Evolutionary conservation across 2,888 invertebrate species (phyloP).

Genomic region (Parascotia fuliginaria): DNA sequence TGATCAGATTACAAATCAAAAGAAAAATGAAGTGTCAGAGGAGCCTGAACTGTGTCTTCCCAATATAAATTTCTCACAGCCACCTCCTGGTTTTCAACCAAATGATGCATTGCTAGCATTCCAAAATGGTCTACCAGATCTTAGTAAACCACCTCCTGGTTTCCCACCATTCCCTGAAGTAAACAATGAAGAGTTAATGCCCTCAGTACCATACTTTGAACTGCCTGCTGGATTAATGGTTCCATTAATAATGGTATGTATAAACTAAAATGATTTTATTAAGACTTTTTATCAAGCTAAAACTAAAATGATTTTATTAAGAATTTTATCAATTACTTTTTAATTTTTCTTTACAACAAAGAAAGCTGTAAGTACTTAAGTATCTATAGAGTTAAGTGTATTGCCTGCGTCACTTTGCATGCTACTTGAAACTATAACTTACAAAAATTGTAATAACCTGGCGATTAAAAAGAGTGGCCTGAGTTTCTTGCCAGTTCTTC

Average conservation of each 20-base stretch:
- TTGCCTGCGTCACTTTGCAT: too few relatives aligned
- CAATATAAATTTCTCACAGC: conserved; percentile 79
- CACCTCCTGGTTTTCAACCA: conserved; percentile 77
- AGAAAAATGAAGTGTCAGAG: conserved; percentile 58
- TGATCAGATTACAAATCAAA: conserved; percentile 68
- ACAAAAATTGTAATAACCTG: too few relatives aligned
- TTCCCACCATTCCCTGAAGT: conserved; percentile 85
- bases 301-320: too few relatives aligned
- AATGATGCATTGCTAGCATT: conserved; percentile 72
- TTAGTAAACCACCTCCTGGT: conserved; percentile 95
- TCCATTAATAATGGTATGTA: conserved; percentile 93
- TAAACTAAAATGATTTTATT: background rate
- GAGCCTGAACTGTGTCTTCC: conserved; percentile 71
- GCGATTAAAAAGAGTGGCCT: too few relatives aligned
- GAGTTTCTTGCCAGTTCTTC: too few relatives aligned
- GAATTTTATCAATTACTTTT: too few relatives aligned
- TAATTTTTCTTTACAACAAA: too few relatives aligned
- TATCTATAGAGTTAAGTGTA: too few relatives aligned
- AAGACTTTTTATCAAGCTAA: too few relatives aligned
- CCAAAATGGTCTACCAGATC: conserved; percentile 90
- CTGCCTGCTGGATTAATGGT: conserved; percentile 99
- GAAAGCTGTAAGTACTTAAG: too few relatives aligned
- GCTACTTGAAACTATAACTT: too few relatives aligned
- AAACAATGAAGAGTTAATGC: conserved; percentile 91
- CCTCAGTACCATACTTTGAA: conserved; percentile 97